Evolutionary conservation across 2,797 vertebrate genomes (phyloP), one percentile per base, ranked within the genome.

Genomic region (Gymnothorax javanicus): DNA sequence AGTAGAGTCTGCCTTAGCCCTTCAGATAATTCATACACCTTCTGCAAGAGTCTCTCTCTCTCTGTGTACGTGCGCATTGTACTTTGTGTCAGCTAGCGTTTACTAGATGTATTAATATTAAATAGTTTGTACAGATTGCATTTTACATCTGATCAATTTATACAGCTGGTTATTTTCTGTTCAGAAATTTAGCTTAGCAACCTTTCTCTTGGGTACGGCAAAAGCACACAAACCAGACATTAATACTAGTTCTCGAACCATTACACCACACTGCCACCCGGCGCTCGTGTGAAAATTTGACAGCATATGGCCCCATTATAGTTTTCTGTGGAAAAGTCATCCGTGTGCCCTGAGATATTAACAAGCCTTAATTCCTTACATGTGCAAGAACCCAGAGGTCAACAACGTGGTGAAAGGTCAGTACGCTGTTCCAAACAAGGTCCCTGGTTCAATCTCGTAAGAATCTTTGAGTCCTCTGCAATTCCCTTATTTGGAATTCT

Each of bases 291-390:
- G 43, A 62, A 56, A 87, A 73, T 84, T 59, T 56, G 27, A 50
- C 58, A 33, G 50, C 57, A 25, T 56, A 60, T 54, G 57, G 23
- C 54, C 77, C 62, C 82, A 84, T 58, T 58, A 9, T 81, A 6
- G 8, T 58, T 71, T 12, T 82, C 25, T 67, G 52, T 50, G 23
- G 56, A 23, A 56, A 25, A 85, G 84, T 85, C 85, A 90, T 90
- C 86, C 57, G 7, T 90, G 87, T 88, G 91, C 94, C 89, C 75
- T 87, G 90, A 92, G 92, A 94, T 95, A 95, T 95, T 94, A 94
- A 95, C 94, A 91, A 89, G 91, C 94, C 94, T 95, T 96, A 96
- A 97, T 97, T 94, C 93, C 94, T 96, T 94, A 93, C 96, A 97
- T 94, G 95, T 97, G 96, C 94, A 95, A 94, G 93, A 94, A 90